Evolutionary conservation across 2,888 invertebrate genomes (phyloP).

Genomic region (Marasmarcha lunaedactyla): DNA sequence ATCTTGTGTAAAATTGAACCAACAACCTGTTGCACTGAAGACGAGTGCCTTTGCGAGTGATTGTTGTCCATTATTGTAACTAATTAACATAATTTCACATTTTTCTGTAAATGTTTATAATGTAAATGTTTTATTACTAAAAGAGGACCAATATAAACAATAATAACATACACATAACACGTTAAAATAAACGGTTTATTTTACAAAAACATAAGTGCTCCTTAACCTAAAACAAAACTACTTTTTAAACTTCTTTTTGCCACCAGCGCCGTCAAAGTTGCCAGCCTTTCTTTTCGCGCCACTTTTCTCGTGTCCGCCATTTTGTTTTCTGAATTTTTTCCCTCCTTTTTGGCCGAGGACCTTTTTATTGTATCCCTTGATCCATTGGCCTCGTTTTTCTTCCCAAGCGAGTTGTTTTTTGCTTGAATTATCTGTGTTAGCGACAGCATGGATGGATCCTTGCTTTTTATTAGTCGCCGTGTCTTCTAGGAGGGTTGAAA

Average conservation of each 20-base stretch:
- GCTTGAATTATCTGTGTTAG: conserved; percentile 83
- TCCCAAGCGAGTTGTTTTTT: conserved; percentile 87
- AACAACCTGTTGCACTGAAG: too few species aligned
- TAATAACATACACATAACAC: too few species aligned
- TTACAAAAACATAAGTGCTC: neutral
- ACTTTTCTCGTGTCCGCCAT: conserved; percentile 28
- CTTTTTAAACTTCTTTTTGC: conserved; percentile 40
- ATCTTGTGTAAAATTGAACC: too few species aligned
- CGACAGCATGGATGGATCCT: conserved; percentile 75
- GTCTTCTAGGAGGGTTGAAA: conserved; percentile 88
- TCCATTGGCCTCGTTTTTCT: conserved; percentile 74
- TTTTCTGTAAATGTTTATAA: too few species aligned
- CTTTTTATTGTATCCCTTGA: conserved; percentile 67
- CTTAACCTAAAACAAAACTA: neutral
- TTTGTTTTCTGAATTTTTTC: conserved; percentile 23
- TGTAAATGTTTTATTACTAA: too few species aligned
- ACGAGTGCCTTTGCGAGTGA: too few species aligned
- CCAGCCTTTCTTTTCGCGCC: conserved; percentile 36
- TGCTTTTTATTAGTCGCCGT: conserved; percentile 76
- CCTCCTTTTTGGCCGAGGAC: conserved; percentile 33
- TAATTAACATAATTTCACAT: too few species aligned
- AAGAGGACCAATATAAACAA: too few species aligned
- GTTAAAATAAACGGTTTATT: too few species aligned
- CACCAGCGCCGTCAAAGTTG: conserved; percentile 28
- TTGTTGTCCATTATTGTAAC: too few species aligned